Evolutionary conservation across 2,113 vertebrate genomes (phyloP), one percentile per base, ranked within the genome.

Genomic region (Epinephelus fuscoguttatus): DNA sequence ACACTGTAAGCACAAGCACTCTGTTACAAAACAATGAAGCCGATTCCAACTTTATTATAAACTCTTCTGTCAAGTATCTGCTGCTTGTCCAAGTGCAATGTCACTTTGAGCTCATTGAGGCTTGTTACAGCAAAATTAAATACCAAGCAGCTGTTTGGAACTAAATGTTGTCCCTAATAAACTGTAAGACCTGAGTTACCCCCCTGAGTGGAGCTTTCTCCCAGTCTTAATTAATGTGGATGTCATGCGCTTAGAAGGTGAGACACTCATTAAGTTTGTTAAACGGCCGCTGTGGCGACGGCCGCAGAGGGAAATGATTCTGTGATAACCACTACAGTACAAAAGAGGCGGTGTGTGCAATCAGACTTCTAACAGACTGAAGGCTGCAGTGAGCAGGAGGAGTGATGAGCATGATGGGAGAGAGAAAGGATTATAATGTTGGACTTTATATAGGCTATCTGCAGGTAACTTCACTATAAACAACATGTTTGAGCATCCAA

Each of bases 141-240:
- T 40, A 72, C 19, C 23, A 64, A 93, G 80, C 88, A 90, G 80
- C 84, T 88, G 87, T 79, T 87, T 70, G 73, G 42, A 71, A 55
- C 70, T 88, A 84, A 91, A 90, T 78, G 69, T 79, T 88, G 81
- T 75, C 73, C 42, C 72, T 86, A 89, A 88, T 88, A 69, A 91
- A 89, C 66, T 67, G 68, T 78, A 84, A 74, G 75, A 81, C 64
- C 84, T 47, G 55, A 27, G 59, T 11, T 53, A 45, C 6, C n/a
- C 61, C 27, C 75, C 55, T 3, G 67, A 87, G 74, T 47, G 53
- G 4, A 55, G 47, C 72, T 70, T 82, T 76, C 42, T 75, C 71
- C 69, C 79, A 80, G 61, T 61, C 66, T 73, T 87, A 91, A 92
- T 92, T 85, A 87, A 84, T 90, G 81, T 68, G 70, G 62, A 81